phyloP scores from a whole-genome alignment of 2,888 invertebrate species.

The Apotomis betuletana region DNA sequence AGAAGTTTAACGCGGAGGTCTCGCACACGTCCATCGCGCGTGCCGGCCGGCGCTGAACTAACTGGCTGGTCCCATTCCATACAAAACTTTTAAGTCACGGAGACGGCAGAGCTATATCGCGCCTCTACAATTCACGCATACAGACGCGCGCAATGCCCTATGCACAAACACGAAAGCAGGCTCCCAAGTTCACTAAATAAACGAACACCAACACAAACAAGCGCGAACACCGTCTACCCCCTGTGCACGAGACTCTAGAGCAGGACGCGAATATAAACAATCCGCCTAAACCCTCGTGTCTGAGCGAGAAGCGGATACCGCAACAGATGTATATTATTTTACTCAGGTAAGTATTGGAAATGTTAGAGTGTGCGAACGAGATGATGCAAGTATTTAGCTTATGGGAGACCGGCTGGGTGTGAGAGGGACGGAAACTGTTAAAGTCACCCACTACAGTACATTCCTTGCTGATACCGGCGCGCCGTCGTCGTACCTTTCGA shows the following conservation, averaged over 20 bases:
- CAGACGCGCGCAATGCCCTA: slow-evolving; percentile 74
- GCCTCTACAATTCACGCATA: slow-evolving; percentile 82
- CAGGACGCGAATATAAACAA: slow-evolving; percentile 81
- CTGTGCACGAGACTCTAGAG: slow-evolving; percentile 78
- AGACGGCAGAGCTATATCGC: slow-evolving; percentile 84
- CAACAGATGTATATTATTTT: slow-evolving; percentile 84
- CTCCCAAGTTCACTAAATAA: slow-evolving; percentile 84
- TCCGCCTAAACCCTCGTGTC: slow-evolving; percentile 62
- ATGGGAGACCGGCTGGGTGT: slow-evolving; percentile 74
- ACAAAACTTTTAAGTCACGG: slow-evolving; percentile 84
- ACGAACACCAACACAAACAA: slow-evolving; percentile 81
- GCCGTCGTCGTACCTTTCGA: slow-evolving; percentile 81
- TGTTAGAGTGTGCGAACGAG: slow-evolving; percentile 79
- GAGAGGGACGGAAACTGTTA: slow-evolving; percentile 79
- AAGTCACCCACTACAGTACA: slow-evolving; percentile 81
- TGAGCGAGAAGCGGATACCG: slow-evolving; percentile 69
- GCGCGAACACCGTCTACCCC: slow-evolving; percentile 80
- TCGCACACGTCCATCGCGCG: slow-evolving; percentile 67
- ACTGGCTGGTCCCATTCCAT: slow-evolving; percentile 74
- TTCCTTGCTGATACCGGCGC: slow-evolving; percentile 82
- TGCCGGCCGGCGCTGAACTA: slow-evolving; percentile 81
- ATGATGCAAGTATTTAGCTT: slow-evolving; percentile 76
- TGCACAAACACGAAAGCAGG: slow-evolving; percentile 80
- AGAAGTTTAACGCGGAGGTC: slow-evolving; percentile 68
- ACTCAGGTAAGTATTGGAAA: slow-evolving; percentile 83